Percentiles rank a stretch among this genome's conserved stretches.
Evolutionary conservation across 2,797 vertebrate species (phyloP).

Genomic region (Eulemur rubriventer): DNA sequence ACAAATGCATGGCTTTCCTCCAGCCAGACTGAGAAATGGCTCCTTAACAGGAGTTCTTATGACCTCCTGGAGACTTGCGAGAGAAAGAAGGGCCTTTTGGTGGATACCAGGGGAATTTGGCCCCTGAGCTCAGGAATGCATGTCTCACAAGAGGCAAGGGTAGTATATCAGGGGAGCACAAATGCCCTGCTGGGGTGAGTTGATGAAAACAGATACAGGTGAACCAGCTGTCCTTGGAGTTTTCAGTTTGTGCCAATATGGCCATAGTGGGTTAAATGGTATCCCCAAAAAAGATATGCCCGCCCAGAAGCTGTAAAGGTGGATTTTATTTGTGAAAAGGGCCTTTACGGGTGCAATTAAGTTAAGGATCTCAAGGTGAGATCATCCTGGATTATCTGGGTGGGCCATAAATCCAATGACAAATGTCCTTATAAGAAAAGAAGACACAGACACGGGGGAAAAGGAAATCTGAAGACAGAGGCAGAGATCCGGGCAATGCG

Average conservation of each 20-base stretch:
- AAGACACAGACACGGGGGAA: background rate
- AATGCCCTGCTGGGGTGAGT: background rate
- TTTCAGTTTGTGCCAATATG: background rate
- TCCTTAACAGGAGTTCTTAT: conserved; percentile 34
- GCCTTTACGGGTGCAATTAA: background rate
- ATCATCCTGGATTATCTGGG: background rate
- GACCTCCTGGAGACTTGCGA: background rate
- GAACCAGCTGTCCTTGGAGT: background rate
- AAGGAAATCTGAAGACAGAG: background rate
- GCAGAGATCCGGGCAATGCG: accelerated
- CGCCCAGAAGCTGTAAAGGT: background rate
- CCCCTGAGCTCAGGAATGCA: background rate
- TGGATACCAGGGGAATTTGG: background rate
- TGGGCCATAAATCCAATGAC: background rate
- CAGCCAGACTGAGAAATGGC: background rate
- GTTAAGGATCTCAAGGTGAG: background rate
- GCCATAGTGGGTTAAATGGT: background rate
- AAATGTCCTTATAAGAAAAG: background rate
- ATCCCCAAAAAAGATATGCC: background rate
- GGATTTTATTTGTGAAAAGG: background rate
- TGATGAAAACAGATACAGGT: background rate
- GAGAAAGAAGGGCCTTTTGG: background rate
- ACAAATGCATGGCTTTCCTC: conserved; percentile 9
- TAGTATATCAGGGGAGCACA: background rate
- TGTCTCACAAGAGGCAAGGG: background rate